phyloP scores from a whole-genome alignment of 2,888 invertebrate species.

The Pachydiplax longipennis region DNA sequence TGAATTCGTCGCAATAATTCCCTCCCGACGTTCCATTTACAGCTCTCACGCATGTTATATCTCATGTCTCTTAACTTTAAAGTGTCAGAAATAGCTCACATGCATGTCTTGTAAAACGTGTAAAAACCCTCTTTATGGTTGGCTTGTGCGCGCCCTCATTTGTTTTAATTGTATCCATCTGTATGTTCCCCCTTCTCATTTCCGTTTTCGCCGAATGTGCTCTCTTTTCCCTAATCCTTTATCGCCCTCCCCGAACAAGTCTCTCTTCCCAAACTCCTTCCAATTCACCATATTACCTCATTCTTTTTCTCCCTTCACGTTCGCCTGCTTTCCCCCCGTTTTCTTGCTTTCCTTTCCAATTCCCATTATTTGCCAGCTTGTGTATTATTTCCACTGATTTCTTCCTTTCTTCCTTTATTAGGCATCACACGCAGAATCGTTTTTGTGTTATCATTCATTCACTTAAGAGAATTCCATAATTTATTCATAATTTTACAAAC shows the following conservation, averaged over 20 bases:
- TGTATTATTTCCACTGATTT: too few species aligned
- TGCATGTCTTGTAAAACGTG: background rate
- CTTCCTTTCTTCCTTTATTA: too few species aligned
- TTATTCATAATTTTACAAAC: background rate
- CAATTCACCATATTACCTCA: background rate
- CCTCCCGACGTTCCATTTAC: background rate
- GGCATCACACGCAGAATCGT: too few species aligned
- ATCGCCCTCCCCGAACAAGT: background rate
- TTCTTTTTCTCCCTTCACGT: background rate
- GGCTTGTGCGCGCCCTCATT: background rate
- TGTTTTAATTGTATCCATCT: constrained; percentile 16
- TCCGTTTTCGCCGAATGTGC: background rate
- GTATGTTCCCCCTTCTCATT: background rate
- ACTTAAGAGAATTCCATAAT: too few species aligned
- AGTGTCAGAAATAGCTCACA: background rate
- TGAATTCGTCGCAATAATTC: too few species aligned
- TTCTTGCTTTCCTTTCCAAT: background rate
- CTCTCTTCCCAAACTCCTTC: background rate
- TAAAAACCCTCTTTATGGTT: background rate
- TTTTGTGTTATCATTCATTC: background rate
- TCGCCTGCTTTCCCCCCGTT: too few species aligned
- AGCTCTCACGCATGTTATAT: background rate
- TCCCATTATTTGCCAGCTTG: background rate
- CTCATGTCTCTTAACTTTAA: background rate
- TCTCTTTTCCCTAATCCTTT: background rate